These are phyloP conservation scores for Myripristis jacobus DNA, from an alignment of 2,797 vertebrate species.

Conservation along the genomic window DNA sequence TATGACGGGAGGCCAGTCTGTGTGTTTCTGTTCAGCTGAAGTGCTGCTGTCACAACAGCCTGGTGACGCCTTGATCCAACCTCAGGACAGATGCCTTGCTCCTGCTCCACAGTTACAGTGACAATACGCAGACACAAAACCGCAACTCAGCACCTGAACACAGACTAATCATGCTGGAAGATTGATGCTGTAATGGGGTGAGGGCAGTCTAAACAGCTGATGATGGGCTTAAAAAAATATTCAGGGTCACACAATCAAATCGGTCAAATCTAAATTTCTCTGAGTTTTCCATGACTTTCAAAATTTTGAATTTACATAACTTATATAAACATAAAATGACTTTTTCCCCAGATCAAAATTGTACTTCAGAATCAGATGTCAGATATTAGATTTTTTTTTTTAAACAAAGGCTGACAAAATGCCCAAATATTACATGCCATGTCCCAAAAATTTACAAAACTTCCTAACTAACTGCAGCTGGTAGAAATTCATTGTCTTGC, in stretches of 20 bases:
- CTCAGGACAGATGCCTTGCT: slow-evolving; percentile 32
- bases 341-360: too few species aligned
- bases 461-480: too few species aligned
- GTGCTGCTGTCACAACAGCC: not conserved
- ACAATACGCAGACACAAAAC: not conserved
- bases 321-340: too few species aligned
- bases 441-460: too few species aligned
- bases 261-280: too few species aligned
- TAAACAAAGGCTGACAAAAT: too few species aligned
- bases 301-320: too few species aligned
- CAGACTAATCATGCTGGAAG: not conserved
- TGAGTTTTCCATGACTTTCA: too few species aligned
- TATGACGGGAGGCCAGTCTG: slow-evolving; percentile 25
- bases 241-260: not conserved
- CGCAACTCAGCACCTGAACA: slow-evolving; percentile 2
- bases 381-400: too few species aligned
- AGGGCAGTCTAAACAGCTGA: not conserved
- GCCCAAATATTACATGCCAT: too few species aligned
- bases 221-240: not conserved
- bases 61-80: slow-evolving; percentile 21
- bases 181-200: not conserved
- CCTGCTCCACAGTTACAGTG: not conserved
- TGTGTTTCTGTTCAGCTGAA: slow-evolving; percentile 22
- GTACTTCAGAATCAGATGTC: too few species aligned
- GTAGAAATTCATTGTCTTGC: not conserved